phyloP scores from a whole-genome alignment of 2,113 vertebrate species.

The Poicephalus meyeri region DNA sequence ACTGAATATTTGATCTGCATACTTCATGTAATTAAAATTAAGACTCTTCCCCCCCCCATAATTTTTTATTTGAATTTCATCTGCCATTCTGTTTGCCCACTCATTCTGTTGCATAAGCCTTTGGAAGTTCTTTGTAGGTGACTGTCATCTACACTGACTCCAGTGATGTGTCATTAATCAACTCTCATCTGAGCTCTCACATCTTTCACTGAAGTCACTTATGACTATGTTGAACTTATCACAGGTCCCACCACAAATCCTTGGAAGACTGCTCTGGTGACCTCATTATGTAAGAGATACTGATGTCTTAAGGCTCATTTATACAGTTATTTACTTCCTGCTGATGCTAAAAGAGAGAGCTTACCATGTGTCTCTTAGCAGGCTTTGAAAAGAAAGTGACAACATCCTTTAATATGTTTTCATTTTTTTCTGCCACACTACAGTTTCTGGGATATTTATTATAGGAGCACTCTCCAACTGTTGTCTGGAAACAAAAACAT shows the following conservation, averaged over 20 bases:
- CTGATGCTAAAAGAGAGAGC: not conserved
- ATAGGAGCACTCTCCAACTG: conserved; percentile 82
- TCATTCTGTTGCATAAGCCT: not conserved
- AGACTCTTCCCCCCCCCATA: not conserved
- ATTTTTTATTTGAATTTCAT: not conserved
- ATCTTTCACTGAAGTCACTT: not conserved
- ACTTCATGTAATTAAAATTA: not conserved
- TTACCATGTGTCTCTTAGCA: conserved; percentile 85
- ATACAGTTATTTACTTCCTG: not conserved
- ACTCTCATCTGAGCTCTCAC: not conserved
- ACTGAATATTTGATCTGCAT: not conserved
- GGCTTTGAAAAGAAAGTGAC: conserved; percentile 84
- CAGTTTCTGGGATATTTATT: conserved; percentile 74
- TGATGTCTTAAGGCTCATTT: not conserved
- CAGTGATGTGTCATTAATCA: not conserved
- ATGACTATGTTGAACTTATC: not conserved
- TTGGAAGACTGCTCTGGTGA: not conserved
- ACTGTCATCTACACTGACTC: not conserved
- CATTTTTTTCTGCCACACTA: conserved; percentile 40
- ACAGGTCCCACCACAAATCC: not conserved
- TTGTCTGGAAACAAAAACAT: conserved; percentile 75
- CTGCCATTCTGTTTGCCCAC: not conserved
- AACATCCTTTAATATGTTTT: conserved; percentile 74
- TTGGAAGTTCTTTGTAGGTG: not conserved
- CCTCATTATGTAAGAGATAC: not conserved